phyloP scores from a whole-genome alignment of 2,113 vertebrate genomes.

The Cyanoliseus patagonus region DNA sequence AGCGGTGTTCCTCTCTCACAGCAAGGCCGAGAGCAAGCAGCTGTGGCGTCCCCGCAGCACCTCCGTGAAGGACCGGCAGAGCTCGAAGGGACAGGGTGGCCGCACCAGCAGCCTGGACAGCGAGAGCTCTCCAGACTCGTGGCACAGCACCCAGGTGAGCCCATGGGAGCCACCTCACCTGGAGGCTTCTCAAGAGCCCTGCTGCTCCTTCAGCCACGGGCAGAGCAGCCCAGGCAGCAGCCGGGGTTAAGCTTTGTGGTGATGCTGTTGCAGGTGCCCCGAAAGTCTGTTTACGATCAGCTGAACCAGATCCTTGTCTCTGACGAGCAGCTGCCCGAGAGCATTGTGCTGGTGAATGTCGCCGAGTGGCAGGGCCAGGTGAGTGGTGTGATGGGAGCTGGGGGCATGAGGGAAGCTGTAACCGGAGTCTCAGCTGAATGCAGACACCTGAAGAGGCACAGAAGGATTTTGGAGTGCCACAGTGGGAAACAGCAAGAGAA shows the following conservation, averaged over 20 bases:
- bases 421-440: background rate
- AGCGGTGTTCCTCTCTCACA: background rate
- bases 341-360: constrained; percentile 93
- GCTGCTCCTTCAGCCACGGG: background rate
- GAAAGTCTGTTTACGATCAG: constrained; percentile 86
- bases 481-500: background rate
- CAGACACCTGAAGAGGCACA: background rate
- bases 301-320: constrained; percentile 88
- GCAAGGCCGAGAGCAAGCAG: constrained; percentile 89
- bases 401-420: background rate
- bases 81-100: constrained; percentile 87
- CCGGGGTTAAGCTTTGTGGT: background rate
- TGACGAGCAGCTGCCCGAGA: constrained; percentile 92
- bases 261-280: constrained; percentile 72
- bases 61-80: constrained; percentile 93
- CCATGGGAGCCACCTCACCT: background rate
- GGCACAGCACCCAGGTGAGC: constrained; percentile 90
- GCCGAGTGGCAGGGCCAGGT: constrained; percentile 99
- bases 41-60: constrained; percentile 93
- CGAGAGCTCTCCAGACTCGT: constrained; percentile 88
- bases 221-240: fast-evolving
- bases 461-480: background rate
- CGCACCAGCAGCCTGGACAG: constrained; percentile 95
- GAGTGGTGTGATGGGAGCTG: background rate
- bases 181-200: background rate